Percentiles rank a stretch among this genome's conserved stretches.
These are phyloP conservation scores for Vidua chalybeata DNA, from an alignment of 2,113 vertebrate genomes.

Conservation along the genomic window DNA sequence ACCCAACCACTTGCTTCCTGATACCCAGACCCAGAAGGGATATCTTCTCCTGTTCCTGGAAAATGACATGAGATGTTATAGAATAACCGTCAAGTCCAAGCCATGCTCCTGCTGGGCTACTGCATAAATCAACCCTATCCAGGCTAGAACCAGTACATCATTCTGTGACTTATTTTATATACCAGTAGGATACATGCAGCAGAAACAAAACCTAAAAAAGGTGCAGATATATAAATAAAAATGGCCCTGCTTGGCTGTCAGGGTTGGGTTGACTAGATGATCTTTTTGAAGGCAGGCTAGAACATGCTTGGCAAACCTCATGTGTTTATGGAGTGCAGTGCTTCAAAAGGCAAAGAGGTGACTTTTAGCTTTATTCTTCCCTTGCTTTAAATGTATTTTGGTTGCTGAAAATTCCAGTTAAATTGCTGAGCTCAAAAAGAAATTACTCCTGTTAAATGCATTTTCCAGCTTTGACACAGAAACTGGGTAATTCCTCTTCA, in stretches of 20 bases:
- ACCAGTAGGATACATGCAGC: neutral
- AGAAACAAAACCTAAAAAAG: neutral
- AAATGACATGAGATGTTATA: neutral
- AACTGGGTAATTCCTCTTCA: slow-evolving; percentile 21
- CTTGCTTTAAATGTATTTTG: neutral
- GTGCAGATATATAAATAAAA: neutral
- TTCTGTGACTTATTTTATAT: neutral
- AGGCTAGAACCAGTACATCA: neutral
- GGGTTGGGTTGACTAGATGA: neutral
- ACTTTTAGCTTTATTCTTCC: neutral
- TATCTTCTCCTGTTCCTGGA: neutral
- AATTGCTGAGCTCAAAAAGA: neutral
- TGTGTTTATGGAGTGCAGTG: neutral
- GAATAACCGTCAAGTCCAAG: neutral
- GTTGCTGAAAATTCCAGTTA: neutral
- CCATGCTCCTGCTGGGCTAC: neutral
- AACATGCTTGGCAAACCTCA: neutral
- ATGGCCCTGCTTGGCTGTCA: neutral
- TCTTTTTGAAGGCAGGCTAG: neutral
- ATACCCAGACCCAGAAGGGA: accelerated
- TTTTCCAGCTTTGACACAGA: neutral
- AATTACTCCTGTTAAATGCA: neutral
- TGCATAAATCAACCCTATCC: neutral
- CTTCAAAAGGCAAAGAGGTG: neutral
- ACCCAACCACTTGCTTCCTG: neutral